A percentile compares a stretch with the other conserved stretches of the same genome.
Evolutionary conservation across 2,113 vertebrate genomes (phyloP).

Genomic region (Craseonycteris thonglongyai): DNA sequence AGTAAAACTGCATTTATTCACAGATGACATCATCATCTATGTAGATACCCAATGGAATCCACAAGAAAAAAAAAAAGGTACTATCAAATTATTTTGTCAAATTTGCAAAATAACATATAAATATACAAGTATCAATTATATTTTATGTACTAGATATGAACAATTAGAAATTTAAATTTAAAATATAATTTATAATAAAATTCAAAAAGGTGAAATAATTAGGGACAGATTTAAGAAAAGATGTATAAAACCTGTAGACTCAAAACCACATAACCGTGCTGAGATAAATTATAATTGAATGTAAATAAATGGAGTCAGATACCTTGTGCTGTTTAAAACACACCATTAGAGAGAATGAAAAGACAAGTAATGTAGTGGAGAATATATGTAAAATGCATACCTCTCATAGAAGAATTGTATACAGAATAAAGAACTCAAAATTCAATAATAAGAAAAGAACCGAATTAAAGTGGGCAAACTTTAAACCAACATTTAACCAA

Average conservation of each 20-base stretch:
- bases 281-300: neutral
- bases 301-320: neutral
- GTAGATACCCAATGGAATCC: neutral
- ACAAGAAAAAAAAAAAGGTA: neutral
- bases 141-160: neutral
- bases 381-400: neutral
- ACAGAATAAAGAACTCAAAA: neutral
- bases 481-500: neutral
- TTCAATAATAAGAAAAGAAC: neutral
- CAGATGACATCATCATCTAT: neutral
- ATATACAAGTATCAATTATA: neutral
- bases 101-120: neutral
- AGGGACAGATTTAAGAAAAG: neutral
- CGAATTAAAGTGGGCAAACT: neutral
- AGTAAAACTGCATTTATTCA: neutral
- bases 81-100: neutral
- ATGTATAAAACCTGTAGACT: neutral
- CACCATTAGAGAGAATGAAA: neutral
- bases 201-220: neutral
- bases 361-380: neutral
- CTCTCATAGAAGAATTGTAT: neutral
- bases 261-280: neutral
- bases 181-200: neutral
- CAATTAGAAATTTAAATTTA: neutral
- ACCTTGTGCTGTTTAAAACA: neutral